Base-by-base conservation (phyloP, 2,113 vertebrate species). In the Paraplagusia blochii region DNA sequence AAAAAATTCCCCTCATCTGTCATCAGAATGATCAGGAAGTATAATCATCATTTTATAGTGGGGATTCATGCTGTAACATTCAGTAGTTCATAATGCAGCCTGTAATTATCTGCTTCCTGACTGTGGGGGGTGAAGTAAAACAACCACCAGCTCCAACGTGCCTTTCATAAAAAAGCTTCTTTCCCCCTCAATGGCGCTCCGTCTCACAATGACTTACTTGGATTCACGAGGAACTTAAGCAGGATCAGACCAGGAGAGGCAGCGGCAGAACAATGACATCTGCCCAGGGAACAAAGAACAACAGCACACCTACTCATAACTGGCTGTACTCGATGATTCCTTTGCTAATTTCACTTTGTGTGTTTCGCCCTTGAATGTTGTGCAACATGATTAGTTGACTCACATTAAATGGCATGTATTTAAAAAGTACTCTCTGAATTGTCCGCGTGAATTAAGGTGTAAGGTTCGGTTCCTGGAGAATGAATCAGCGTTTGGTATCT, bases 71-170 rank as follows among this genome's bases (percentile, higher is more conserved):
- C 73, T 74, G 78, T 83, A 82, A 64, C 72, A 69, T 79, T 79
- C 76, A 83, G 66, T 74, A 60, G 62, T 68, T 68, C 76, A 76
- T 72, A 76, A 78, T 72, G 58, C 78, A 81, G 70, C 68, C 79
- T 86, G 84, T 84, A 85, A 86, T 86, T 83, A 86, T 82, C 63
- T 64, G 73, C 76, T 85, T 87, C 85, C 87, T 86, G 79, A 71
- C 84, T 79, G 85, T 84, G 76, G 76, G 75, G 65, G 56, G 70
- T 65, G 71, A 68, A 11, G 49, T 79, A 76, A 78, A 81, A 81
- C 69, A 76, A 77, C 76, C 64, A 73, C 16, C 44, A 69, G 83
- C 76, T 76, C 79, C 81, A 56, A 64, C 69, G 64, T 58, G 73
- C 66, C 57, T 80, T 67, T 82, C 77, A 74, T 78, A 82, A 82